Evolutionary conservation across 1,140 invertebrate genomes (phyloP).

Genomic region (Drosophila murphyi): DNA sequence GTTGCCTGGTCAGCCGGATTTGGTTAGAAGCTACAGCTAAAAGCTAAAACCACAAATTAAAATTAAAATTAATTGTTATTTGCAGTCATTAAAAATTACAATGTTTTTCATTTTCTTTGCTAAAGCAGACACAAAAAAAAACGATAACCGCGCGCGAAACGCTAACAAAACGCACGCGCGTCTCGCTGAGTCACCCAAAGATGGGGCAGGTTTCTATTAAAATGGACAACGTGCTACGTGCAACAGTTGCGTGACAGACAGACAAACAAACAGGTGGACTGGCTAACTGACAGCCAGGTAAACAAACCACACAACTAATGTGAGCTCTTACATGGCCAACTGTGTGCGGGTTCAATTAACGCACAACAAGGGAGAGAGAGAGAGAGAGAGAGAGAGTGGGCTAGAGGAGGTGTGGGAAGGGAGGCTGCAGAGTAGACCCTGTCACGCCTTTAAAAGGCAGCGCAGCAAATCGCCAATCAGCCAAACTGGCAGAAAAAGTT

Average conservation of each 20-base stretch:
- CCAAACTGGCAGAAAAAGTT: constrained; percentile 72
- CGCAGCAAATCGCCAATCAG: constrained; percentile 54
- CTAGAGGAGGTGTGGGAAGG: neutral
- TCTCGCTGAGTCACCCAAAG: constrained; percentile 14
- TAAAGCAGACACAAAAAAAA: constrained; percentile 23
- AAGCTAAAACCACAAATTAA: constrained; percentile 24
- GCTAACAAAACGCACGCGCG: constrained; percentile 35
- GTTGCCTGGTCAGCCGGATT: constrained; percentile 26
- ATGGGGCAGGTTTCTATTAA: constrained; percentile 9
- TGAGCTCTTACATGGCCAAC: constrained; percentile 56
- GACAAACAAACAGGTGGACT: constrained; percentile 6
- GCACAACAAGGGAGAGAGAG: constrained; percentile 24
- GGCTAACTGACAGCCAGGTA: constrained; percentile 22
- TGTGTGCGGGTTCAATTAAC: constrained; percentile 81
- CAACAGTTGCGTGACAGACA: constrained; percentile 50
- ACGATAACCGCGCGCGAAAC: constrained; percentile 43
- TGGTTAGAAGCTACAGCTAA: constrained; percentile 42
- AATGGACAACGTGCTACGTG: constrained; percentile 30
- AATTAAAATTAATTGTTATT: constrained; percentile 78
- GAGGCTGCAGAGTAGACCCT: neutral
- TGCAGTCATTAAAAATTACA: constrained; percentile 66
- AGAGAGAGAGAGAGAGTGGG: neutral
- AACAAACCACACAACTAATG: constrained; percentile 70
- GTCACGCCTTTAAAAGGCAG: constrained; percentile 48
- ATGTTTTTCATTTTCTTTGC: constrained; percentile 20